Evolutionary conservation across 1,140 invertebrate genomes (phyloP).

Genomic region (Calosoma granatense): DNA sequence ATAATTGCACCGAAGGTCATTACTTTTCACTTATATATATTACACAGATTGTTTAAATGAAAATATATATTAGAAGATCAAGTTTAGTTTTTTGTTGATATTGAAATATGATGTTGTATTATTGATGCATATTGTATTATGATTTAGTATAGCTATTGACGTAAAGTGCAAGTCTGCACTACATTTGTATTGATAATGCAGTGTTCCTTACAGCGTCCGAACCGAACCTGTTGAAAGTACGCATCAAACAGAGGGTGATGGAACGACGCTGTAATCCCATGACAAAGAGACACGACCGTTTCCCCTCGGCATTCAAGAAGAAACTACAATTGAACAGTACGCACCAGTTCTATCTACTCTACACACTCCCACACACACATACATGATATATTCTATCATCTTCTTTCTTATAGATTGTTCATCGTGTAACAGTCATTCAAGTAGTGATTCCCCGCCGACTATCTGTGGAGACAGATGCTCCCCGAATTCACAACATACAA

Average conservation of each 20-base stretch:
- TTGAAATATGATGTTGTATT: too few relatives aligned
- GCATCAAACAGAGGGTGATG: constrained; percentile 90
- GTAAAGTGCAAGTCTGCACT: not conserved
- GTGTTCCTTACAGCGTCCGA: constrained; percentile 66
- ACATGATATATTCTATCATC: not conserved
- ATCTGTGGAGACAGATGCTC: not conserved
- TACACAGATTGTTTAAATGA: too few relatives aligned
- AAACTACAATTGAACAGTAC: constrained; percentile 21
- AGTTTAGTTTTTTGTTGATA: too few relatives aligned
- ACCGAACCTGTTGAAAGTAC: constrained; percentile 93
- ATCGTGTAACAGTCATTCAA: constrained; percentile 1
- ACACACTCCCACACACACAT: too few relatives aligned
- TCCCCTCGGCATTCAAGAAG: constrained; percentile 60
- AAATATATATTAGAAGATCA: too few relatives aligned
- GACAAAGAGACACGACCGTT: constrained; percentile 68
- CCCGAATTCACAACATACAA: not conserved
- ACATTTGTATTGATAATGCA: not conserved
- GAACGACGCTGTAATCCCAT: constrained; percentile 80
- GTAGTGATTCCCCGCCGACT: not conserved
- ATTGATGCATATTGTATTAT: too few relatives aligned
- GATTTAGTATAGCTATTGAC: too few relatives aligned
- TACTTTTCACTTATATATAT: too few relatives aligned
- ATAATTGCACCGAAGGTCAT: too few relatives aligned
- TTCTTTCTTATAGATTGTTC: constrained; percentile 4
- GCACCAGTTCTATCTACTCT: not conserved